Evolutionary conservation across 2,888 invertebrate genomes (phyloP).

Genomic region (Heliconius sara): DNA sequence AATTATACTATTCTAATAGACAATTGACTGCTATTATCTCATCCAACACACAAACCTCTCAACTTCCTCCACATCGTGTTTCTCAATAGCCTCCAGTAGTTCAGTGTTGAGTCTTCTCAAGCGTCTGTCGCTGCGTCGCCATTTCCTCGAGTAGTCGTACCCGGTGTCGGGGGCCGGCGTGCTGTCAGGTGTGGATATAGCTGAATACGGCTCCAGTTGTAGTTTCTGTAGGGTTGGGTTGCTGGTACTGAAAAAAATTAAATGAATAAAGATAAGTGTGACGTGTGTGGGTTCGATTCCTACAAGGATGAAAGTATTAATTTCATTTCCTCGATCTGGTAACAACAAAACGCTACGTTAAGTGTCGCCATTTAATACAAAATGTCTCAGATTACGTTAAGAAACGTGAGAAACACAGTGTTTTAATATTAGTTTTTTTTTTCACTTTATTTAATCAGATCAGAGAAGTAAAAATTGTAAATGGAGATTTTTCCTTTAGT

Average conservation of each 20-base stretch:
- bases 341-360: too few relatives aligned
- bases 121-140: conserved; percentile 71
- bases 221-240: conserved; percentile 37
- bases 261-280: too few relatives aligned
- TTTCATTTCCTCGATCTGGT: too few relatives aligned
- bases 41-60: conserved; percentile 59
- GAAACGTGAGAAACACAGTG: too few relatives aligned
- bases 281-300: too few relatives aligned
- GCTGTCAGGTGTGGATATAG: conserved; percentile 65
- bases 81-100: conserved; percentile 73
- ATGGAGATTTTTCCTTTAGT: not conserved
- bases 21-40: not conserved
- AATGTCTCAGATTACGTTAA: too few relatives aligned
- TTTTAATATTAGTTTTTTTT: too few relatives aligned
- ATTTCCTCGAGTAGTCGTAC: conserved; percentile 58
- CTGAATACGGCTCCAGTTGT: conserved; percentile 60
- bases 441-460: too few relatives aligned
- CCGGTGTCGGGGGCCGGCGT: conserved; percentile 60
- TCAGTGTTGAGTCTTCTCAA: conserved; percentile 78
- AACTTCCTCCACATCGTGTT: conserved; percentile 67
- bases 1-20: too few relatives aligned
- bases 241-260: conserved; percentile 23
- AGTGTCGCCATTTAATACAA: too few relatives aligned
- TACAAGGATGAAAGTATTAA: too few relatives aligned
- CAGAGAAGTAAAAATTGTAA: not conserved